Conservation (phyloP, 1,140 invertebrate genomes). For the Drosophila busckii region DNA sequence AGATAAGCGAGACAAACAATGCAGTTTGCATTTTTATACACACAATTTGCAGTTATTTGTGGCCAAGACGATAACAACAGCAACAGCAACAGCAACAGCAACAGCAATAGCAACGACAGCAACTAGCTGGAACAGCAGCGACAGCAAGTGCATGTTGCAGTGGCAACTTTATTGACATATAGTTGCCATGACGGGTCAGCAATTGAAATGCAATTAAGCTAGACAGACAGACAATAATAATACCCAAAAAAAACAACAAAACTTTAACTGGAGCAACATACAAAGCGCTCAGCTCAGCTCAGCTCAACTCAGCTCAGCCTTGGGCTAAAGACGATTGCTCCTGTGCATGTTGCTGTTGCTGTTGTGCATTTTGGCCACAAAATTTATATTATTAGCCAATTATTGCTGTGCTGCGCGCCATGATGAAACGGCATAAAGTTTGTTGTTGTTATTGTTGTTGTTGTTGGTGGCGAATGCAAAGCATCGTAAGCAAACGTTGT, state of each 20-base stretch:
- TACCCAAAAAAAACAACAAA: conserved; percentile 39
- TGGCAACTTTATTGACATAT: conserved; percentile 49
- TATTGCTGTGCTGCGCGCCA: conserved; percentile 54
- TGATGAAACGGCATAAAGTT: conserved; percentile 54
- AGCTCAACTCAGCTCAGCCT: conserved; percentile 29
- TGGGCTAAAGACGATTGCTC: conserved; percentile 38
- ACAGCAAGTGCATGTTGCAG: conserved; percentile 45
- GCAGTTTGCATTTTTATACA: conserved; percentile 57
- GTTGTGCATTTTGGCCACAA: conserved; percentile 48
- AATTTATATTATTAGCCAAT: conserved; percentile 75
- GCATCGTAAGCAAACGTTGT: conserved; percentile 63
- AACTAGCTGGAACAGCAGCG: conserved; percentile 5
- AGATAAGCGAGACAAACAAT: conserved; percentile 70
- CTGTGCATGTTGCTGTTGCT: conserved; percentile 19
- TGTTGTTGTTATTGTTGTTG: conserved; percentile 23
- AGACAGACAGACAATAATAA: conserved; percentile 40
- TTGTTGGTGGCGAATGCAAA: conserved; percentile 64
- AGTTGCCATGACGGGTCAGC: conserved; percentile 48
- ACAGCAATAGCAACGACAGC: conserved; percentile 19
- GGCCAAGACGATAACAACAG: conserved; percentile 42
- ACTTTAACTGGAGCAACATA: conserved; percentile 30
- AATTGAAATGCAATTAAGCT: conserved; percentile 70
- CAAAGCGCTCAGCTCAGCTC: conserved; percentile 6
- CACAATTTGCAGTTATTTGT: conserved; percentile 74
- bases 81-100: conserved; percentile 11